Percentiles rank a stretch among this genome's conserved stretches.
phyloP scores from a whole-genome alignment of 2,888 invertebrate species.

The Torymus texanus region DNA sequence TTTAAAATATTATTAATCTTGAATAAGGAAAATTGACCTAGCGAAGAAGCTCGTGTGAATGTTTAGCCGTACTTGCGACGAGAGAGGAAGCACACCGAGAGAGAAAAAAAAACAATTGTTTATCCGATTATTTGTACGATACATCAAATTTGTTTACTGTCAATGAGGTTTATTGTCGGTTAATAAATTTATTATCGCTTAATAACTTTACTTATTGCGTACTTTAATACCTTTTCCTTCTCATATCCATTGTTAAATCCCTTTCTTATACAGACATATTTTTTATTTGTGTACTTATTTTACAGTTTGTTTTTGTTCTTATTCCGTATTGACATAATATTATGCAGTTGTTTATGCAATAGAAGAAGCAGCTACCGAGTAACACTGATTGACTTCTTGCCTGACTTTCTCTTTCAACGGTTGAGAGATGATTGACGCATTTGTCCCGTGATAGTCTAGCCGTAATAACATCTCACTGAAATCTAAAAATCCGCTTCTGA shows the following conservation, averaged over 20 bases:
- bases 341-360: not conserved
- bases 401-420: constrained; percentile 9
- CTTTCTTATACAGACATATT: too few species aligned
- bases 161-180: constrained; percentile 58
- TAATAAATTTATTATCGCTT: constrained; percentile 59
- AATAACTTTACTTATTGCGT: constrained; percentile 35
- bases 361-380: not conserved
- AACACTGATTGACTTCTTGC: not conserved
- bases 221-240: not conserved
- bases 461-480: not conserved
- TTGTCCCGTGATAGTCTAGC: constrained; percentile 13
- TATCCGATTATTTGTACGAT: constrained; percentile 57
- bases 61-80: constrained; percentile 52
- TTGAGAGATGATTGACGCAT: constrained; percentile 20
- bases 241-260: too few species aligned
- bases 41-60: constrained; percentile 50
- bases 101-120: constrained; percentile 49
- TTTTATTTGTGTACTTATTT: too few species aligned
- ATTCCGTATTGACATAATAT: not conserved
- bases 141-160: constrained; percentile 58
- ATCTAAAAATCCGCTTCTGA: too few species aligned
- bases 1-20: constrained; percentile 63
- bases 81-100: constrained; percentile 45
- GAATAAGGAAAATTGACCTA: constrained; percentile 57
- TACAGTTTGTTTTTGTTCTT: not conserved